Conservation (phyloP, 2,888 invertebrate genomes). For the Caenorhabditis sp. region DNA sequence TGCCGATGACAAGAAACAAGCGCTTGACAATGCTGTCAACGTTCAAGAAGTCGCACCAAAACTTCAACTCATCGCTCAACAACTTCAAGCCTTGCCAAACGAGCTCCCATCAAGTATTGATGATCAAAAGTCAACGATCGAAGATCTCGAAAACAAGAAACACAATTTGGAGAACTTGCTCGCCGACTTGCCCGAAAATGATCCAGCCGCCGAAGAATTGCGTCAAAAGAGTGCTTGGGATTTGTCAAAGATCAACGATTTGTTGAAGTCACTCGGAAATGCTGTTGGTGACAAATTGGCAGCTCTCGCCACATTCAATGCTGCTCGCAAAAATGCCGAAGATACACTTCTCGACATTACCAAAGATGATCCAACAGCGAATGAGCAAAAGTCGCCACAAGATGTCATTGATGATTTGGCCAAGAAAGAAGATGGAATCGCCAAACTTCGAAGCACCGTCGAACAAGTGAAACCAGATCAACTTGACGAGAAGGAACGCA, state of each 20-base stretch:
- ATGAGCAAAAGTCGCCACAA: slow-evolving; percentile 15
- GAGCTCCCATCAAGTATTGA: slow-evolving; percentile 20
- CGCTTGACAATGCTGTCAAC: slow-evolving; percentile 20
- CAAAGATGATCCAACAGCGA: background rate
- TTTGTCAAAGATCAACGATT: slow-evolving; percentile 40
- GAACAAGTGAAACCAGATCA: slow-evolving; percentile 12
- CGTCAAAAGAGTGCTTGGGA: slow-evolving; percentile 41
- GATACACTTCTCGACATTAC: slow-evolving; percentile 36
- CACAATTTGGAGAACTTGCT: slow-evolving; percentile 36
- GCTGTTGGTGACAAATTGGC: slow-evolving; percentile 49
- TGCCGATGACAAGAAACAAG: slow-evolving; percentile 19
- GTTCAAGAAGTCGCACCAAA: slow-evolving; percentile 34
- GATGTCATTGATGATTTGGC: slow-evolving; percentile 21
- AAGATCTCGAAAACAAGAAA: slow-evolving; percentile 33
- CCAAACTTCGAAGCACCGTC: slow-evolving; percentile 18
- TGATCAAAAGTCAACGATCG: slow-evolving; percentile 37
- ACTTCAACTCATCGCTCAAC: slow-evolving; percentile 21
- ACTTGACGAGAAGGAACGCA: slow-evolving; percentile 30
- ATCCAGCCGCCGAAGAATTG: slow-evolving; percentile 33
- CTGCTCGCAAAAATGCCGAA: slow-evolving; percentile 45
- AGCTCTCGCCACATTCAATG: slow-evolving; percentile 47
- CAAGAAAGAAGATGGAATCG: slow-evolving; percentile 22
- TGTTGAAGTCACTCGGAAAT: slow-evolving; percentile 32
- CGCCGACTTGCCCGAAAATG: slow-evolving; percentile 22
- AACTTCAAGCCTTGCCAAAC: slow-evolving; percentile 25